Evolutionary conservation across 1,140 invertebrate species (phyloP).

Genomic region (Trichogramma pretiosum): DNA sequence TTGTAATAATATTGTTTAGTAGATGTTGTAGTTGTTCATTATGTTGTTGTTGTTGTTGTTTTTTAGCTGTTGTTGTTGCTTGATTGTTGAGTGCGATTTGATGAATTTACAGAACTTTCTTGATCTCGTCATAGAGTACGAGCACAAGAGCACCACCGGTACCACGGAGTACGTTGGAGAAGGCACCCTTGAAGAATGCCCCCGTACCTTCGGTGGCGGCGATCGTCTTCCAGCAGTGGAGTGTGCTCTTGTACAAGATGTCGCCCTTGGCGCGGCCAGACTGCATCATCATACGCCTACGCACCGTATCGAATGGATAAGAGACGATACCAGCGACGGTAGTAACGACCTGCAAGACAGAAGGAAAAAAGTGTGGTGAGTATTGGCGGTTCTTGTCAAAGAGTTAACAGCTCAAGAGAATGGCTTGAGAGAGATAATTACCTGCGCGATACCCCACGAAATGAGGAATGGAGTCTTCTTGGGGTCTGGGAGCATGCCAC

Average conservation of each 20-base stretch:
- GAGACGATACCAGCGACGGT: conserved; percentile 71
- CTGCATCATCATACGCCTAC: conserved; percentile 88
- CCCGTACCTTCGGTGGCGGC: conserved; percentile 53
- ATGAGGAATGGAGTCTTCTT: conserved; percentile 65
- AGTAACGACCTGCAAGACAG: conserved; percentile 52
- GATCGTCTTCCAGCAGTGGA: conserved; percentile 66
- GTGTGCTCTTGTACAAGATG: conserved; percentile 63
- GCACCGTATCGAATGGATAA: conserved; percentile 83
- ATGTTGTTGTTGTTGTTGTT: conserved; percentile 1
- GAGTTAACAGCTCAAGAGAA: background rate
- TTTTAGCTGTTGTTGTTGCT: no score
- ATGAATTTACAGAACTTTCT: conserved; percentile 51
- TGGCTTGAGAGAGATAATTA: conserved; percentile 29
- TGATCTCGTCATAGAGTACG: conserved; percentile 71
- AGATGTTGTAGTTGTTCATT: no score
- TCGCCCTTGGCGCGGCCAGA: conserved; percentile 60
- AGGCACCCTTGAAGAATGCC: conserved; percentile 76
- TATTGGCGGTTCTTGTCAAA: no score
- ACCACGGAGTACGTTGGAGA: conserved; percentile 70
- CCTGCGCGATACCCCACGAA: conserved; percentile 77
- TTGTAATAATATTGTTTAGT: no score
- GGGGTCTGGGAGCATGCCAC: conserved; percentile 76
- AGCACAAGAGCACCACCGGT: conserved; percentile 71
- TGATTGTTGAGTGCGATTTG: background rate
- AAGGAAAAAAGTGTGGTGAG: no score